phyloP scores from a whole-genome alignment of 2,888 invertebrate species.

The Nomada ferruginata region DNA sequence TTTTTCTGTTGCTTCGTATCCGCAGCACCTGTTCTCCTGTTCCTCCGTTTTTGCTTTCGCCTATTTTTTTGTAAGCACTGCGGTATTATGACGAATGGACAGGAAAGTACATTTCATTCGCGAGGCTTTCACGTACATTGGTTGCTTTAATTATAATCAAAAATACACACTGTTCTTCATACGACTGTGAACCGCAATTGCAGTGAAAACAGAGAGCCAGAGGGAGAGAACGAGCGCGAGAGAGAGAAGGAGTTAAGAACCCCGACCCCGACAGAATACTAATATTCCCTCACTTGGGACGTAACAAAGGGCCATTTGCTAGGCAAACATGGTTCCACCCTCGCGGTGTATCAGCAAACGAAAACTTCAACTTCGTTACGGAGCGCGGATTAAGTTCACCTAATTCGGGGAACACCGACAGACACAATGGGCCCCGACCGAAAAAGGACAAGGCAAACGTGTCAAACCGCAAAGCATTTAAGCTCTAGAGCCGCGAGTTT shows the following conservation, averaged over 20 bases:
- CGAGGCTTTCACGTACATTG: too few species aligned
- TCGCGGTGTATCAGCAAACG: constrained; percentile 42
- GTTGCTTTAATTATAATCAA: too few species aligned
- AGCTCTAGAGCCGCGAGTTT: constrained; percentile 3
- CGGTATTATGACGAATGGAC: too few species aligned
- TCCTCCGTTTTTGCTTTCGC: neutral
- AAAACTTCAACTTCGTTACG: constrained; percentile 41
- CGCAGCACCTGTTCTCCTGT: neutral
- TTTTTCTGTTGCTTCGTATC: neutral
- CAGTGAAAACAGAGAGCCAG: constrained; percentile 22
- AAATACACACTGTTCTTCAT: too few species aligned
- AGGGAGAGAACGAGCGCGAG: too few species aligned
- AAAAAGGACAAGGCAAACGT: constrained; percentile 17
- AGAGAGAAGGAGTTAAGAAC: constrained; percentile 26
- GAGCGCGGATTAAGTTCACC: constrained; percentile 40
- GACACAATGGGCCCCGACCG: neutral
- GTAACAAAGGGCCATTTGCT: constrained; percentile 49
- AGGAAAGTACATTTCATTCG: too few species aligned
- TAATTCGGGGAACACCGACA: constrained; percentile 26
- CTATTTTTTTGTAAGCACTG: neutral
- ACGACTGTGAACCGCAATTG: neutral
- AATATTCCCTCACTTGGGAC: constrained; percentile 40
- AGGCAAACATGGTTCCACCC: constrained; percentile 39
- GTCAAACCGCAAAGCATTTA: constrained; percentile 27
- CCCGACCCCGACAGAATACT: constrained; percentile 43